A percentile compares a stretch with the other conserved stretches of the same genome.
Evolutionary conservation across 2,113 vertebrate species (phyloP).

Genomic region (Stigmatopora argus): DNA sequence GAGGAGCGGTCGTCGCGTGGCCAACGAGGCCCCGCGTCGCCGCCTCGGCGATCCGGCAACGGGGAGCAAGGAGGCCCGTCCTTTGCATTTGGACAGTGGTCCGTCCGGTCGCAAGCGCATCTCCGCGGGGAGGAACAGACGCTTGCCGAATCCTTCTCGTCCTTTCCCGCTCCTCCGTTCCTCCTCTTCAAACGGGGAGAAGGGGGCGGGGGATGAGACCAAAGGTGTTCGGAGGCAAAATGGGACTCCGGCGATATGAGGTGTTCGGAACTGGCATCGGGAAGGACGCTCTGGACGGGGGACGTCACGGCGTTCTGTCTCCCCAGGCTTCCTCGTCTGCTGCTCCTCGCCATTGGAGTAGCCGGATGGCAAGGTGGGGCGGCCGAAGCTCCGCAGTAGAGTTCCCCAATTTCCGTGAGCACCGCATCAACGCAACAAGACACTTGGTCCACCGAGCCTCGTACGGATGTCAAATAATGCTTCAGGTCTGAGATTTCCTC

Average conservation of each 20-base stretch:
- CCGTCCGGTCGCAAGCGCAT: slow-evolving; percentile 66
- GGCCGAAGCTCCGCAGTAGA: slow-evolving; percentile 67
- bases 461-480: slow-evolving; percentile 85
- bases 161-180: slow-evolving; percentile 18
- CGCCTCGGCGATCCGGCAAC: slow-evolving; percentile 63
- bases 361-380: slow-evolving; percentile 30
- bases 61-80: slow-evolving; percentile 61
- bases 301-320: slow-evolving; percentile 53
- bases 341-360: slow-evolving; percentile 49
- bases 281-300: slow-evolving; percentile 46
- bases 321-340: slow-evolving; percentile 47
- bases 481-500: slow-evolving; percentile 91
- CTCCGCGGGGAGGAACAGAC: slow-evolving; percentile 63
- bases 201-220: not conserved
- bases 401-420: slow-evolving; percentile 87
- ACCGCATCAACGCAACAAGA: slow-evolving; percentile 91
- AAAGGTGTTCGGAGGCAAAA: no score
- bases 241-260: slow-evolving; percentile 56
- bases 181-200: slow-evolving; percentile 56
- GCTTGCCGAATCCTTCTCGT: slow-evolving; percentile 44
- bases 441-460: slow-evolving; percentile 92
- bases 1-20: slow-evolving; percentile 50
- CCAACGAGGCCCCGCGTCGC: slow-evolving; percentile 49
- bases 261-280: slow-evolving; percentile 68
- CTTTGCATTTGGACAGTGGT: slow-evolving; percentile 54